Conservation (phyloP, 1,140 invertebrate genomes). For the Trachelipus rathkii region DNA sequence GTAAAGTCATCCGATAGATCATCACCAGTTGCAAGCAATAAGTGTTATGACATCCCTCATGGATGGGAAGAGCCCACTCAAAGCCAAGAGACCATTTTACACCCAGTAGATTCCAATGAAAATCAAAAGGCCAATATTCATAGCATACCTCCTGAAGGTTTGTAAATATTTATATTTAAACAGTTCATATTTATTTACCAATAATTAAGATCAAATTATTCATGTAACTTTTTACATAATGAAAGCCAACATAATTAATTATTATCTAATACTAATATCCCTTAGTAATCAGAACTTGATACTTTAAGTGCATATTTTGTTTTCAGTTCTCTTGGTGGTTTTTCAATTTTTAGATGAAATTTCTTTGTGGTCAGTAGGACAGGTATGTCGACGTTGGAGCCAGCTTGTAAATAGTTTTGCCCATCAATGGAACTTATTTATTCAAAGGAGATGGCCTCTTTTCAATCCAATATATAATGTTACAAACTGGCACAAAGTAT, state of each 20-base stretch:
- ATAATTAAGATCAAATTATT: neutral
- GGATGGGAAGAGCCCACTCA: neutral
- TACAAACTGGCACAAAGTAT: constrained; percentile 73
- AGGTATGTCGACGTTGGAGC: constrained; percentile 80
- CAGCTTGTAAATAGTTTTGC: constrained; percentile 61
- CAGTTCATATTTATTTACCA: neutral
- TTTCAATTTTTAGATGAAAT: constrained; percentile 87
- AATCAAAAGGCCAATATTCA: constrained; percentile 46
- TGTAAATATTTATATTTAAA: neutral
- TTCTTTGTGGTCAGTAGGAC: constrained; percentile 77
- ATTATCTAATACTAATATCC: too few species aligned
- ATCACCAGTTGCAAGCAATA: neutral
- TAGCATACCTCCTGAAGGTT: constrained; percentile 46
- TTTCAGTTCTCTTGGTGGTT: constrained; percentile 74
- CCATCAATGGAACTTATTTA: constrained; percentile 65
- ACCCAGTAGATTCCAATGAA: neutral
- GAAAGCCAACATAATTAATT: too few species aligned
- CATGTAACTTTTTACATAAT: too few species aligned
- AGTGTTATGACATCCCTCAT: neutral
- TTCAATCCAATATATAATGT: constrained; percentile 66
- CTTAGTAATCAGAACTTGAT: neutral
- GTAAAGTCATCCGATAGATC: neutral
- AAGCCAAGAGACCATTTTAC: neutral
- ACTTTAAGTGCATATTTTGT: constrained; percentile 47
- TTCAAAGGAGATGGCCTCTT: constrained; percentile 72